Percentiles rank a stretch among this genome's conserved stretches.
These are phyloP conservation scores for Xiphophorus hellerii DNA, from an alignment of 2,113 vertebrate species.

Conservation along the genomic window DNA sequence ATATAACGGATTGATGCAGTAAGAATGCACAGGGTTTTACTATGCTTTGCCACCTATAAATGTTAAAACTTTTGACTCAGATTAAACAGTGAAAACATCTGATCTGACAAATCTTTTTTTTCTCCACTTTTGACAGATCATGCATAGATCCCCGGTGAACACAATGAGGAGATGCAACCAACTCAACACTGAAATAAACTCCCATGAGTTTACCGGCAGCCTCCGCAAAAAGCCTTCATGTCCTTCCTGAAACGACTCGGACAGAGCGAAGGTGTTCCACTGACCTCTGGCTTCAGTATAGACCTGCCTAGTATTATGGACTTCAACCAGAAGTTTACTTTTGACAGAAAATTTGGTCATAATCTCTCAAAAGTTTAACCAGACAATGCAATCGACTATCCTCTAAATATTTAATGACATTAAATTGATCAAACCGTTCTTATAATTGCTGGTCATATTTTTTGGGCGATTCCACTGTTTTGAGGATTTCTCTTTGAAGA, in stretches of 20 bases:
- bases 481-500: not conserved
- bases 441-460: not conserved
- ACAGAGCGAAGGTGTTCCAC: no score
- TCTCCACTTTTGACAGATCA: constrained; percentile 51
- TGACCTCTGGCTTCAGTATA: not conserved
- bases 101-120: not conserved
- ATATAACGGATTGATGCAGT: not conserved
- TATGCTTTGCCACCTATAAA: not conserved
- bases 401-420: not conserved
- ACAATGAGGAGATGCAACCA: not conserved
- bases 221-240: not conserved
- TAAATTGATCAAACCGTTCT: not conserved
- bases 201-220: not conserved
- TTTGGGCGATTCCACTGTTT: not conserved
- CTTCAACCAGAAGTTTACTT: not conserved
- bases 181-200: not conserved
- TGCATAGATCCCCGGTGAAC: constrained; percentile 17
- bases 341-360: no score
- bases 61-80: not conserved
- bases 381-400: no score
- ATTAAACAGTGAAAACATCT: not conserved
- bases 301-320: not conserved
- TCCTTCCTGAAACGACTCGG: not conserved
- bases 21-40: not conserved
- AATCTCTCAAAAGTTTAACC: no score